Base-by-base conservation (phyloP, 2,797 vertebrate genomes). In the Phoeniculus purpureus region DNA sequence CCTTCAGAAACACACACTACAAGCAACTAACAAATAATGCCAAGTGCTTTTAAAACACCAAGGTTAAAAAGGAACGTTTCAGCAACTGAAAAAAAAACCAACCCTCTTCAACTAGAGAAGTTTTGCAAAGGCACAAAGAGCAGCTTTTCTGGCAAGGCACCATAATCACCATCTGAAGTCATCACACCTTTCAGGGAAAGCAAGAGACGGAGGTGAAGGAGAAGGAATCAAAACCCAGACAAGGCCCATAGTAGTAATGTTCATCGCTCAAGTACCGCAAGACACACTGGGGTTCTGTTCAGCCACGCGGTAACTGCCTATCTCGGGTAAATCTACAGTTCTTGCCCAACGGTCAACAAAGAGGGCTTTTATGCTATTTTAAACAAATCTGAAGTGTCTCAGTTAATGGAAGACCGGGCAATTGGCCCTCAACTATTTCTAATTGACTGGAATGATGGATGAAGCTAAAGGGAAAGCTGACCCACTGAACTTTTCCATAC, bases 221-320 rank as follows among this genome's bases (percentile, higher is more conserved):
- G 79, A 76, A 78, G 71, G 60, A 71, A 92, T 96, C 87, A 97
- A 97, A 91, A 67, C 90, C 91, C 96, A 95, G 88, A 47, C 79
- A 76, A 95, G 89, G 73, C 66, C 52, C 31, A 62, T 2, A 89
- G 88, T 3, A 67, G 84, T 7, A 88, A 89, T 23, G 84, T 61
- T 87, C 93, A 83, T 22, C 86, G 86, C 62, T 70, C 31, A 12
- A 87, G 89, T 3, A 23, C 23, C 40, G 82, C 43, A 12, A 20
- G 78, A 74, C 60, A 90, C 90, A 91, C 70, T 64, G 58, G 83
- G 58, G 89, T n/a, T 90, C 90, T 94, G 92, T 95, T 92, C 92
- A 88, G 94, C 95, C 97, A 97, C 67, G 48, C 96, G 95, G 97
- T 93, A 94, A 90, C 77, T 74, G 89, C 95, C 97, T 97, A 97